Evolutionary conservation across 2,888 invertebrate genomes (phyloP), one percentile per base, ranked within the genome.

Genomic region (Hirtodrosophila duncani): DNA sequence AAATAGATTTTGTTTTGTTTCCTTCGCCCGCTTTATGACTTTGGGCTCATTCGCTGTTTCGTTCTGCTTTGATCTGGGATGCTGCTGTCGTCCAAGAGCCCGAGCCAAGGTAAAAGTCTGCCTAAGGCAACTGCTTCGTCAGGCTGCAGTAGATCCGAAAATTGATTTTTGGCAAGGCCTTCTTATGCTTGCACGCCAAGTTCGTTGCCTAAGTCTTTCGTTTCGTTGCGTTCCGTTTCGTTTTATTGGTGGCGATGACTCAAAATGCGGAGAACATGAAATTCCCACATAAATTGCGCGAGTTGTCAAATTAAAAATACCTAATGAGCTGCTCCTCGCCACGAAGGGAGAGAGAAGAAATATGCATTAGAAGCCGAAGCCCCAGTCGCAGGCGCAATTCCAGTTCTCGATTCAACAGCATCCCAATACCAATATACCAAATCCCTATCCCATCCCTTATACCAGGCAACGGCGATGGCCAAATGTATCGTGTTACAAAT

Each of bases 211-310:
- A 67, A 77, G 79, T 77, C 75, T 75, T 78, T 75, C 71, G 78
- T 71, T 51, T 43, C n/a, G n/a, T 55, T 9, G 4, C 10, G 24
- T 2, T 24, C 10, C 24, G 24, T 4, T 24, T 24, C 24, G 24
- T 2, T 9, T 3, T 1, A 5, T 0, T 9, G 2, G 3, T 24
- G n/a, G 24, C 43, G 71, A 78, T 71, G 78, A 78, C 69, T 71
- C 79, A 75, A 77, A 71, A 59, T 74, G 64, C 60, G n/a, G n/a
- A 42, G 59, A 59, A 57, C 59, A 59, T 64, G 64, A 67, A 77
- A 77, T 83, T 83, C 83, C 83, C 83, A 83, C 83, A 83, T 83
- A 83, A 83, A 83, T 83, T 81, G 79, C 79, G 69, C 64, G 69
- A 66, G 77, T 69, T 83, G 83, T 83, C 83, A 82, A 82, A 82